A percentile compares a stretch with the other conserved stretches of the same genome.
Evolutionary conservation across 2,797 vertebrate genomes (phyloP).

Genomic region (Sebastes umbrosus): DNA sequence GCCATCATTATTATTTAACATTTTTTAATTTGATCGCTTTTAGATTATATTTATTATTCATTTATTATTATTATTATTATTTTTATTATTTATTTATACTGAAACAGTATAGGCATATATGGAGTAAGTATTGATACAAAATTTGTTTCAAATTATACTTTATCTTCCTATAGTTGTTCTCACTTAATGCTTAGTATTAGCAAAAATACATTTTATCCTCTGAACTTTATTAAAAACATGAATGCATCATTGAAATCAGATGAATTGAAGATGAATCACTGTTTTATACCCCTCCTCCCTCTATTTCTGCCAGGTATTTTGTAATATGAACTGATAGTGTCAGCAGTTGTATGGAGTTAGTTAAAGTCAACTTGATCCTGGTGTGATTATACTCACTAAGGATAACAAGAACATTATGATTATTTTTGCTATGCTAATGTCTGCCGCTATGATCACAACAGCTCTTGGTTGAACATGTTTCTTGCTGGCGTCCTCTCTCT

Average conservation of each 20-base stretch:
- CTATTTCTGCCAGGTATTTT: not conserved
- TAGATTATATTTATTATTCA: not conserved
- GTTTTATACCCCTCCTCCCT: too few relatives aligned
- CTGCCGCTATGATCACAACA: not conserved
- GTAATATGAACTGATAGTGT: not conserved
- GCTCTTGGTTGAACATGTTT: not conserved
- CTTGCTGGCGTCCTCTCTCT: slow-evolving; percentile 12
- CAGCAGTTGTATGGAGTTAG: not conserved
- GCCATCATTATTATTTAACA: not conserved
- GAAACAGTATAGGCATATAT: not conserved
- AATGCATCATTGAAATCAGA: not conserved
- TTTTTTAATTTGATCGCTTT: not conserved
- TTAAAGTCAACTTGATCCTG: not conserved
- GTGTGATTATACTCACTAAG: not conserved
- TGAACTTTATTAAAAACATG: not conserved
- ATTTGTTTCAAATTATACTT: not conserved
- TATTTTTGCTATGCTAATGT: slow-evolving; percentile 6
- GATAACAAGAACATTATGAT: not conserved
- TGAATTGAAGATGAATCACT: not conserved
- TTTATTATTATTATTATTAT: not conserved
- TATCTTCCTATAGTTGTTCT: not conserved
- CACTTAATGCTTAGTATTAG: not conserved
- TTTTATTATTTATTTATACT: not conserved
- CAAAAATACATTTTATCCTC: not conserved
- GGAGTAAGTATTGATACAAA: not conserved